Base-by-base conservation (phyloP, 2,113 vertebrate species). In the Heterochromis multidens region DNA sequence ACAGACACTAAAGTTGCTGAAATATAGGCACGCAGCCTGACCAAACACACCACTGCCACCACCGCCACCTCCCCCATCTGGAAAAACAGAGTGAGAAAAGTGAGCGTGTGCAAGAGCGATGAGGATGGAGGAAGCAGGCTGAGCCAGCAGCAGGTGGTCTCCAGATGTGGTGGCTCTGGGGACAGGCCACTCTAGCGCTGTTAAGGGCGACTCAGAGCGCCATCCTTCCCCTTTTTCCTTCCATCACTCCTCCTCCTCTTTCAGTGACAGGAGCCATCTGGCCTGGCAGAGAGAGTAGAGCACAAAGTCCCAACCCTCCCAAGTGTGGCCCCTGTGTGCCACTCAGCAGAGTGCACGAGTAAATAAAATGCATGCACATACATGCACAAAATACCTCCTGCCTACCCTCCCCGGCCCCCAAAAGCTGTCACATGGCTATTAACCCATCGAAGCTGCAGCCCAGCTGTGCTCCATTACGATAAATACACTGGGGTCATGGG, bases 81-180 rank as follows among this genome's bases (percentile, higher is more conserved):
- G 83, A 90, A 89, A 90, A 90, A 88, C 81, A 80, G 40, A 86
- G 76, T 2, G 72, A 58, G 81, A 84, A 79, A 40, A 82, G 84
- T 11, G 80, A 82, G 58, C 9, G n/a, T 54, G 70, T 5, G 81
- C 25, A 12, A 29, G 61, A 65, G 56, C 17, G 40, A 37, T 11
- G 83, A 61, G 87, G 86, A 87, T 6, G 29, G 82, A 84, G 88
- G 89, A 84, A 88, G 74, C 35, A 13, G 74, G 81, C 27, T 13
- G 85, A 84, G 87, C 82, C 92, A 90, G 92, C 91, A 93, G 94
- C 95, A 96, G 95, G 95, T 95, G 94, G 94, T 87, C 93, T 93
- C 94, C 96, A 96, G 95, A 96, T 96, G 95, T 95, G 90, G 89
- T 70, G 92, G 90, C 92, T 90, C 91, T 84, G 89, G 88, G 92